Evolutionary conservation across 2,797 vertebrate species (phyloP), one percentile per base, ranked within the genome.

Genomic region (Falco cherrug): DNA sequence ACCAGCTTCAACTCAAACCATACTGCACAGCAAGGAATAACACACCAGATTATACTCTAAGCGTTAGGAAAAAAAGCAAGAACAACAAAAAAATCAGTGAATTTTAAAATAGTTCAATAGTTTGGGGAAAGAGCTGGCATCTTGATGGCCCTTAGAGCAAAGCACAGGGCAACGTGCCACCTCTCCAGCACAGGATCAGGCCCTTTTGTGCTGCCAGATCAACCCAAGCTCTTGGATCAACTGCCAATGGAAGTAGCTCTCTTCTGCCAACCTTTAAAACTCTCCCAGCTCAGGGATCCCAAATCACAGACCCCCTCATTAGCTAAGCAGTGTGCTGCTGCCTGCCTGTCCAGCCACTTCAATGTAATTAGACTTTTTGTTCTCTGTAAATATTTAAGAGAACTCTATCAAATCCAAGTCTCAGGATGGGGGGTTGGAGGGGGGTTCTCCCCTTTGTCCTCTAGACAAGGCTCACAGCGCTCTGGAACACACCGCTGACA

Each of bases 151-250:
- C 22, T 63, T 41, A 53, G 1, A 59, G 60, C 74, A 63, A 39
- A 29, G 60, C 86, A 35, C 4, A 1, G 65, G 63, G 75, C 39
- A 41, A 35, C 0, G 4, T 1, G 4, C 24, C 2, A 1, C 20
- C 63, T 53, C 53, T 39, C 48, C 53, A 21, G 63, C 67, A 35
- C 51, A 10, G 65, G 78, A 92, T 56, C 31, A 10, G 20, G 45
- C 43, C 77, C 84, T 73, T 82, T 47, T 29, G 64, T 64, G 54
- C 60, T 69, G 56, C 88, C 82, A 77, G 33, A 17, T 51, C 74
- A 70, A 25, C 47, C 74, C 84, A 35, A 90, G 87, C 4, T 78
- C 75, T 67, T 50, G 84, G n/a, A 69, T 53, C 71, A 41, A 43
- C 68, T 77, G 90, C 87, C 90, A 79, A 8, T 1, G 6, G 31